Percentiles rank a stretch among this genome's conserved stretches.
Evolutionary conservation across 2,888 invertebrate species (phyloP).

Genomic region (Brachypalpus laphriformis): DNA sequence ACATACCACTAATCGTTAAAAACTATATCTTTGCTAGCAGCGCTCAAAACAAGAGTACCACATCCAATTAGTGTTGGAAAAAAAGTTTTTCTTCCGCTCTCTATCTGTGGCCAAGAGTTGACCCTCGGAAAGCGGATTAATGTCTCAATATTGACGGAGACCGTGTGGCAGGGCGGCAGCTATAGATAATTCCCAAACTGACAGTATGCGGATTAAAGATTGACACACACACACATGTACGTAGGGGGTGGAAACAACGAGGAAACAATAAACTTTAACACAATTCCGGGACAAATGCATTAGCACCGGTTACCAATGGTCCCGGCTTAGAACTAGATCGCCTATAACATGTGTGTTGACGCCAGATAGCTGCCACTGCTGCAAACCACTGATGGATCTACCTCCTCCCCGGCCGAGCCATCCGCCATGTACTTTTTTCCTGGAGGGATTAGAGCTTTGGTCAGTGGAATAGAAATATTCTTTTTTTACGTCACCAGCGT

Average conservation of each 20-base stretch:
- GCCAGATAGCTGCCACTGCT: constrained; percentile 70
- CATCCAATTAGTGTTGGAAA: constrained; percentile 63
- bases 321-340: constrained; percentile 51
- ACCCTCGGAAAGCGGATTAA: constrained; percentile 67
- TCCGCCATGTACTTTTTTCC: background rate
- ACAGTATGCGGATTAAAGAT: constrained; percentile 44
- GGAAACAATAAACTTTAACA: constrained; percentile 63
- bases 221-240: constrained; percentile 20
- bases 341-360: constrained; percentile 67
- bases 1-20: constrained; percentile 31
- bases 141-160: constrained; percentile 62
- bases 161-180: constrained; percentile 21
- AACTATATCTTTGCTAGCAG: constrained; percentile 5
- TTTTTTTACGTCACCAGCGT: constrained; percentile 1
- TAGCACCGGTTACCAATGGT: constrained; percentile 60
- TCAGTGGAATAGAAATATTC: constrained; percentile 56
- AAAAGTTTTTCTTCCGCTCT: constrained; percentile 37
- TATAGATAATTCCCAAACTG: constrained; percentile 59
- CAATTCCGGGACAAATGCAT: constrained; percentile 64
- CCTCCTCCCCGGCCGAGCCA: background rate
- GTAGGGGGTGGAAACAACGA: background rate
- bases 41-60: constrained; percentile 50
- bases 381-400: constrained; percentile 56
- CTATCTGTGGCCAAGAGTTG: constrained; percentile 6
- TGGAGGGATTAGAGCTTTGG: constrained; percentile 60